phyloP scores from a whole-genome alignment of 2,113 vertebrate species.

The Passer domesticus region DNA sequence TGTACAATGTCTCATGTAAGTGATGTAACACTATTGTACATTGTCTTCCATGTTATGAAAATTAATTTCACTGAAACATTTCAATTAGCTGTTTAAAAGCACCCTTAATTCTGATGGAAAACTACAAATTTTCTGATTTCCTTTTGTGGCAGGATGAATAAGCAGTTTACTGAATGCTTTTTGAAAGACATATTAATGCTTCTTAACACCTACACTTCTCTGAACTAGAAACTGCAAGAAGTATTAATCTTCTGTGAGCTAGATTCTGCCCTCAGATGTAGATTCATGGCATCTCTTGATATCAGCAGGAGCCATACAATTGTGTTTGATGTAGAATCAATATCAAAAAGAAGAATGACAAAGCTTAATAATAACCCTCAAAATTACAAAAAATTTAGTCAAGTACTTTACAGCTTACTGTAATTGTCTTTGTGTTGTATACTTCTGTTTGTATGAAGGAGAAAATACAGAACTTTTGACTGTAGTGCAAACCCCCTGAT shows the following conservation, averaged over 20 bases:
- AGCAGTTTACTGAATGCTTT: constrained; percentile 29
- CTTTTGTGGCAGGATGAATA: constrained; percentile 12
- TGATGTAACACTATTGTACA: not conserved
- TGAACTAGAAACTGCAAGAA: not conserved
- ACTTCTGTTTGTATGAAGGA: not conserved
- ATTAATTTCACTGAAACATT: not conserved
- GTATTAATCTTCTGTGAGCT: not conserved
- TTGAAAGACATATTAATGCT: not conserved
- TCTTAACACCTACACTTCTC: not conserved
- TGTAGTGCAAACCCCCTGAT: not conserved
- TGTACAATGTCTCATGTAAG: not conserved
- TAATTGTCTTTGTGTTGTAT: not conserved
- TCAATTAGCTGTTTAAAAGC: not conserved
- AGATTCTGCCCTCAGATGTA: not conserved
- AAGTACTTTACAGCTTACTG: not conserved
- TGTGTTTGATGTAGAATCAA: not conserved
- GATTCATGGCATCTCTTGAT: not conserved
- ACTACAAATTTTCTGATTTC: not conserved
- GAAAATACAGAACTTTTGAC: not conserved
- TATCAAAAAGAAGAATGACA: not conserved
- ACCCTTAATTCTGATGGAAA: not conserved
- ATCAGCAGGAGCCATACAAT: not conserved
- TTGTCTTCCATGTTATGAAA: not conserved
- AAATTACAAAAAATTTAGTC: not conserved
- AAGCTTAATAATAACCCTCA: not conserved